These are phyloP conservation scores for Fratercula arctica DNA, from an alignment of 2,797 vertebrate species.

Conservation along the genomic window DNA sequence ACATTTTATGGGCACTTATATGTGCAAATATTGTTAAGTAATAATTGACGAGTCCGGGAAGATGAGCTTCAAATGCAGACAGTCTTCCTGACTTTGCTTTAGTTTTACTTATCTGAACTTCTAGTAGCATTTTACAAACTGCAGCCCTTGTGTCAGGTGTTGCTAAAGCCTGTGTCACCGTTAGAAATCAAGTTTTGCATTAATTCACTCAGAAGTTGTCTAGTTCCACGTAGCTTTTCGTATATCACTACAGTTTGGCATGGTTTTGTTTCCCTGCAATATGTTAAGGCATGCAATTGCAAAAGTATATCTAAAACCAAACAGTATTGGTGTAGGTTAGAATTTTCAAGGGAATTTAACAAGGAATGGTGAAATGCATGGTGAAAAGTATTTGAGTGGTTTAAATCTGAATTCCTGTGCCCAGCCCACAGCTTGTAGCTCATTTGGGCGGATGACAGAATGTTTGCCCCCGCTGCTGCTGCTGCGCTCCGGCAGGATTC, in stretches of 20 bases:
- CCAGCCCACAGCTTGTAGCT: background rate
- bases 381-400: background rate
- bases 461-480: background rate
- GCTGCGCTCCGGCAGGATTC: background rate
- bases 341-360: background rate
- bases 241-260: background rate
- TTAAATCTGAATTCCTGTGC: background rate
- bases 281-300: background rate
- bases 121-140: background rate
- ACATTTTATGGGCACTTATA: background rate
- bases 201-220: background rate
- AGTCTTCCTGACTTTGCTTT: background rate
- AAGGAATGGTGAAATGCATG: background rate
- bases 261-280: background rate
- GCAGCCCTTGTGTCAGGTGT: background rate
- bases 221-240: background rate
- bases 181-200: background rate
- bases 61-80: background rate
- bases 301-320: background rate
- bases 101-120: background rate
- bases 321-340: background rate
- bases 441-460: background rate
- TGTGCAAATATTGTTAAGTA: background rate
- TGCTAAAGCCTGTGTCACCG: background rate
- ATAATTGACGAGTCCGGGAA: background rate